Evolutionary conservation across 2,888 invertebrate genomes (phyloP).

Genomic region (Ganaspis brasiliensis): DNA sequence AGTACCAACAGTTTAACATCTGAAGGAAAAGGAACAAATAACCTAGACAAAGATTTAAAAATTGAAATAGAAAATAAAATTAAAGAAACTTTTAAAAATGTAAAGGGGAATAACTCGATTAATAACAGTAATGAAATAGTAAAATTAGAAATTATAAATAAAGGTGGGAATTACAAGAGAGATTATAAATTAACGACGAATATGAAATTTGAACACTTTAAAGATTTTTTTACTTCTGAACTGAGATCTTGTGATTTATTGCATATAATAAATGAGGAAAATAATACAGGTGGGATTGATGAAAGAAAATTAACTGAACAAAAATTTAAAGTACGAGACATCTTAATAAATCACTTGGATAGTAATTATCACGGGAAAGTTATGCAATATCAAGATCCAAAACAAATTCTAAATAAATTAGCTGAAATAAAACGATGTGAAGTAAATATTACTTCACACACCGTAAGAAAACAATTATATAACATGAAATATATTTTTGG

Average conservation of each 20-base stretch:
- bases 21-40: too few species aligned
- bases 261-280: too few species aligned
- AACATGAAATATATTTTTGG: constrained; percentile 10
- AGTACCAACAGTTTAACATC: too few species aligned
- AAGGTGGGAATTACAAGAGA: too few species aligned
- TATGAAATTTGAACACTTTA: background rate
- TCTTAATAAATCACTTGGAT: constrained; percentile 52
- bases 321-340: constrained; percentile 50
- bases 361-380: constrained; percentile 47
- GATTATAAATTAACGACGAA: constrained; percentile 2
- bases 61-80: too few species aligned
- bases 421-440: background rate
- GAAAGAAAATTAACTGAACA: constrained; percentile 31
- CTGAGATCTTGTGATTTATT: too few species aligned
- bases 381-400: constrained; percentile 43
- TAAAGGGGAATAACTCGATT: background rate
- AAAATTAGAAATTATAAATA: too few species aligned
- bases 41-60: too few species aligned
- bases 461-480: constrained; percentile 19
- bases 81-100: too few species aligned
- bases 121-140: too few species aligned
- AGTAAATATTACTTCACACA: constrained; percentile 6
- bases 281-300: background rate
- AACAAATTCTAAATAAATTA: background rate
- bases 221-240: too few species aligned